phyloP scores from a whole-genome alignment of 2,888 invertebrate genomes.

The Cosmorhoe ocellata region DNA sequence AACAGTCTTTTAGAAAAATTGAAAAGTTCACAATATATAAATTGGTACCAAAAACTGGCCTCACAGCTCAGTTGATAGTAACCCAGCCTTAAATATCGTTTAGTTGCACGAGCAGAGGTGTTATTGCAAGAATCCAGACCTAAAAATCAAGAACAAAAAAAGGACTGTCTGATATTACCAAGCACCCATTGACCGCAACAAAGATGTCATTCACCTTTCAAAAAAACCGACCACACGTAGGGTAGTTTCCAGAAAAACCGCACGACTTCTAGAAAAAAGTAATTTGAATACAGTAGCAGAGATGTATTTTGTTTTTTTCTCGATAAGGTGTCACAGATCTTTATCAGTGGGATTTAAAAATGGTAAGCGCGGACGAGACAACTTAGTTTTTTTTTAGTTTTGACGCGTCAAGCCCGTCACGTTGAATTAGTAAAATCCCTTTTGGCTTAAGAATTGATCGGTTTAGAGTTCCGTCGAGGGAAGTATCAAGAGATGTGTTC shows the following conservation, averaged over 20 bases:
- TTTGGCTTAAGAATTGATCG: constrained; percentile 63
- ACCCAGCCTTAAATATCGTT: too few relatives aligned
- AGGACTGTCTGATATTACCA: too few relatives aligned
- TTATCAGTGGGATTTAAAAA: constrained; percentile 78
- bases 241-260: constrained; percentile 65
- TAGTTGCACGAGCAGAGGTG: too few relatives aligned
- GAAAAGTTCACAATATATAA: too few relatives aligned
- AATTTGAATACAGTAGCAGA: constrained; percentile 79
- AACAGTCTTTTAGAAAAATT: too few relatives aligned
- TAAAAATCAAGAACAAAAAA: too few relatives aligned
- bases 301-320: constrained; percentile 55
- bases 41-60: too few relatives aligned
- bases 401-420: constrained; percentile 71
- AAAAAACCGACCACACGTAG: constrained; percentile 66
- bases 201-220: constrained; percentile 55
- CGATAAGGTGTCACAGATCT: constrained; percentile 76
- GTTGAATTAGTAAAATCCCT: constrained; percentile 77
- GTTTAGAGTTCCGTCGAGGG: constrained; percentile 18
- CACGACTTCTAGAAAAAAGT: constrained; percentile 59
- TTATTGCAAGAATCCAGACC: too few relatives aligned
- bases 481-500: too few relatives aligned
- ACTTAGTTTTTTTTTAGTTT: constrained; percentile 52
- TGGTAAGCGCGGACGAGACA: constrained; percentile 71
- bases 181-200: constrained; percentile 46
- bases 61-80: too few relatives aligned